phyloP scores from a whole-genome alignment of 2,113 vertebrate species.

The Thunnus thynnus region DNA sequence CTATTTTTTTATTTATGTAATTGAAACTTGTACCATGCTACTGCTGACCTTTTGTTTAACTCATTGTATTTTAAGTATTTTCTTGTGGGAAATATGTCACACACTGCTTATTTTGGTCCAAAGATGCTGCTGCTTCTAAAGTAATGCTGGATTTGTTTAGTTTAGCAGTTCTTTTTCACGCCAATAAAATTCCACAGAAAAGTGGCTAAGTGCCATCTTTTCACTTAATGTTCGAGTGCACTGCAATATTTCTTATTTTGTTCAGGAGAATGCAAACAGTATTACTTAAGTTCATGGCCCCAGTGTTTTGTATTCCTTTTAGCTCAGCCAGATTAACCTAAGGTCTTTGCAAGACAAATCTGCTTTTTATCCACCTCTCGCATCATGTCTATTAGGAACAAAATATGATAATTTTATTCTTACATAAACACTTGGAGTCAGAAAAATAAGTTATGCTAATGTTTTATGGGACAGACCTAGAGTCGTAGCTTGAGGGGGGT shows the following conservation, averaged over 20 bases:
- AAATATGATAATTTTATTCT: constrained; percentile 67
- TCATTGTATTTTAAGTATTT: constrained; percentile 31
- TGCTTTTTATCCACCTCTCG: constrained; percentile 53
- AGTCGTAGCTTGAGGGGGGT: constrained; percentile 15
- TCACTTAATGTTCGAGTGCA: constrained; percentile 1
- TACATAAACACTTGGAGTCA: constrained; percentile 35
- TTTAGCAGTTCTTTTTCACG: constrained; percentile 26
- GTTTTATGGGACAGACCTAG: constrained; percentile 20
- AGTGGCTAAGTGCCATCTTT: constrained; percentile 35
- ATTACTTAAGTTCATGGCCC: constrained; percentile 35
- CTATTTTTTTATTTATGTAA: constrained; percentile 41
- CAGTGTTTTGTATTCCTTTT: constrained; percentile 50
- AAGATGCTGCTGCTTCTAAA: constrained; percentile 11
- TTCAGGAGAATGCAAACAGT: constrained; percentile 29
- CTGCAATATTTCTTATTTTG: constrained; percentile 28
- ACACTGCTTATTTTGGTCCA: constrained; percentile 65
- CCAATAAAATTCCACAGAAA: constrained; percentile 4
- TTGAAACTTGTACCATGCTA: constrained; percentile 32
- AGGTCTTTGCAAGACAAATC: constrained; percentile 45
- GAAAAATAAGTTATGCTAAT: constrained; percentile 50
- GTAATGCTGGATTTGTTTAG: background rate
- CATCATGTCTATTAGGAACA: constrained; percentile 45
- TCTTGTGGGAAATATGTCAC: constrained; percentile 49
- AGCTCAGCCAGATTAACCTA: constrained; percentile 47
- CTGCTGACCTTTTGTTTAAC: constrained; percentile 22